phyloP scores from a whole-genome alignment of 2,888 invertebrate genomes.

The Megalurothrips usitatus region DNA sequence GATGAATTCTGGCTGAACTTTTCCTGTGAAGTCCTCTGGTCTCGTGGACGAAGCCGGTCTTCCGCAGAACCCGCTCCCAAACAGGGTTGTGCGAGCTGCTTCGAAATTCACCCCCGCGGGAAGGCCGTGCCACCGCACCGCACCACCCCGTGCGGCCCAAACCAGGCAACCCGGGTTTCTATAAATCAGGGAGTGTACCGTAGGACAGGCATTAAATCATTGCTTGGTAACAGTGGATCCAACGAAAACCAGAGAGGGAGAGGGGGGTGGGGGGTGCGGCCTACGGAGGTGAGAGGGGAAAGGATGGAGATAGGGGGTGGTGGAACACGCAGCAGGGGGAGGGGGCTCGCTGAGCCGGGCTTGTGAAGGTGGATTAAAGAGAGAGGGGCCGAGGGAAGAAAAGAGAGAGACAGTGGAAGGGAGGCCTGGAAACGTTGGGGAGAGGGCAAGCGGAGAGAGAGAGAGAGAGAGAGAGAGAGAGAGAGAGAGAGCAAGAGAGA shows the following conservation, averaged over 20 bases:
- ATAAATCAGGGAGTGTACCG: conserved; percentile 24
- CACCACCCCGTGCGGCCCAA: neutral
- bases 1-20: too few species aligned
- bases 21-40: too few species aligned
- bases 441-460: neutral
- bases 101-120: neutral
- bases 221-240: conserved; percentile 22
- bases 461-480: neutral
- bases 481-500: neutral
- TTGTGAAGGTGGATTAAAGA: conserved; percentile 22
- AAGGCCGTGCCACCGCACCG: neutral
- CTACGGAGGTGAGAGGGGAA: neutral
- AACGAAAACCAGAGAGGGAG: neutral
- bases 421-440: neutral
- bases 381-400: neutral
- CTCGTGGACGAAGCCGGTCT: too few species aligned
- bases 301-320: neutral
- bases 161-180: conserved; percentile 18
- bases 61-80: neutral
- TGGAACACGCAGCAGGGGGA: neutral
- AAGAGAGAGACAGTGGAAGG: neutral
- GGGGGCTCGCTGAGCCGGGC: neutral
- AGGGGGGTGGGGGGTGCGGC: neutral
- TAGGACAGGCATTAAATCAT: conserved; percentile 14
- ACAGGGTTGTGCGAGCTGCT: neutral